Evolutionary conservation across 37 sponge, comb jelly and placozoan species (phyloP).

Genomic region (Chondrosia reniformis): DNA sequence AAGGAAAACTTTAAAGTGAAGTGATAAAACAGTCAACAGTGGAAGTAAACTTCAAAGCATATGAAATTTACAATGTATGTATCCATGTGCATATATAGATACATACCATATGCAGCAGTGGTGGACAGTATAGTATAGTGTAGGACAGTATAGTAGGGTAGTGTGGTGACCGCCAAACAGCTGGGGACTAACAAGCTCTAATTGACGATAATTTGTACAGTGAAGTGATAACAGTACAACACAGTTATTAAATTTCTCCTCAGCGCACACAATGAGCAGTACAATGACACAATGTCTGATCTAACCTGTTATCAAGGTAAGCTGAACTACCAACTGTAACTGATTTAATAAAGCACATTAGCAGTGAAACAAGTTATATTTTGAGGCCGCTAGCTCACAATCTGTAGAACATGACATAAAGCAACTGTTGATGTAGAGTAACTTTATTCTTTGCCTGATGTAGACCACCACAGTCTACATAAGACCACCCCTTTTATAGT

Average conservation of each 20-base stretch:
- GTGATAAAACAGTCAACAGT: too few relatives aligned
- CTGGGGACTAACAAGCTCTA: not conserved
- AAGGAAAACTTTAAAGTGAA: too few relatives aligned
- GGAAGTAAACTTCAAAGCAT: too few relatives aligned
- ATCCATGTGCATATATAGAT: not conserved
- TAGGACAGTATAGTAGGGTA: too few relatives aligned
- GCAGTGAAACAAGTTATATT: not conserved
- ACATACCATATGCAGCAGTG: too few relatives aligned
- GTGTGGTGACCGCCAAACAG: constrained; percentile 12
- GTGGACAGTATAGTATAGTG: too few relatives aligned
- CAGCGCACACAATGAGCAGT: not conserved
- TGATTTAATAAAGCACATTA: constrained; percentile 28
- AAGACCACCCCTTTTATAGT: too few relatives aligned
- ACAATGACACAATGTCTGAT: constrained; percentile 23
- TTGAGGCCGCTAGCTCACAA: not conserved
- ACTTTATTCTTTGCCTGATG: too few relatives aligned
- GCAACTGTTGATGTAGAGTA: too few relatives aligned
- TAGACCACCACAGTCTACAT: too few relatives aligned
- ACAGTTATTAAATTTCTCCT: not conserved
- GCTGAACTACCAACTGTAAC: constrained; percentile 18
- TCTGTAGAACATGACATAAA: too few relatives aligned
- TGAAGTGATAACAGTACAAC: constrained; percentile 9
- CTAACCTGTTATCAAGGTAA: constrained; percentile 21
- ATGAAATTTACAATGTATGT: not conserved
- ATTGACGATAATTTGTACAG: constrained; percentile 14